These are phyloP conservation scores for Ophiothrix spiculata DNA, from an alignment of 35 echinoderm and acorn worm species.

Conservation along the genomic window DNA sequence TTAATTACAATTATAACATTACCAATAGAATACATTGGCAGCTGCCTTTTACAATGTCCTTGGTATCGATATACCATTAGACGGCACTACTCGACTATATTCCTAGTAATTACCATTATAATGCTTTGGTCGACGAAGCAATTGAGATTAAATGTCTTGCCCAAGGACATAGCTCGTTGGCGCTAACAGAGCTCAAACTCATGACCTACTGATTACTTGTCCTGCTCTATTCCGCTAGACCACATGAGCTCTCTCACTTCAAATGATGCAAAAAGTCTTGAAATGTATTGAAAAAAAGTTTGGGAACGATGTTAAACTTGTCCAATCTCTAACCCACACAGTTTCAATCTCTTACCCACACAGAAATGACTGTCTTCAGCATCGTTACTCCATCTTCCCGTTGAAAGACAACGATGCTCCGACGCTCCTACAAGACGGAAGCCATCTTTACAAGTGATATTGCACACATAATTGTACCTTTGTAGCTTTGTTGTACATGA, in stretches of 20 bases:
- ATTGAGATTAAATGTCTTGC: too few species aligned
- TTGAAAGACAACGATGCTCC: conserved; percentile 38
- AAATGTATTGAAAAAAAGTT: neutral
- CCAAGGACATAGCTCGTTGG: too few species aligned
- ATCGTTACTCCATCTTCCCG: conserved; percentile 51
- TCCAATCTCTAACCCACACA: too few species aligned
- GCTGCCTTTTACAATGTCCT: too few species aligned
- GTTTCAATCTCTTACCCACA: conserved; percentile 67
- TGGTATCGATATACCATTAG: too few species aligned
- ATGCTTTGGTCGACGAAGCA: too few species aligned
- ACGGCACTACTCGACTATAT: too few species aligned
- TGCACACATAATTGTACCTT: conserved; percentile 14
- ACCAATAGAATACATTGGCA: too few species aligned
- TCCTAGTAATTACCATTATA: too few species aligned
- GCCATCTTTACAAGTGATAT: conserved; percentile 25
- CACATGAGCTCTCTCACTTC: neutral
- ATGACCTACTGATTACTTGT: neutral
- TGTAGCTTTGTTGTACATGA: conserved; percentile 16
- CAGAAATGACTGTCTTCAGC: conserved; percentile 54
- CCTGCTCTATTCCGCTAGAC: neutral
- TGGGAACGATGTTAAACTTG: too few species aligned
- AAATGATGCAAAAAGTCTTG: neutral
- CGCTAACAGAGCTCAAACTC: neutral
- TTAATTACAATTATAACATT: too few species aligned
- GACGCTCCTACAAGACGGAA: conserved; percentile 28